Base-by-base conservation (phyloP, 2,888 invertebrate species). In the Luperina testacea region DNA sequence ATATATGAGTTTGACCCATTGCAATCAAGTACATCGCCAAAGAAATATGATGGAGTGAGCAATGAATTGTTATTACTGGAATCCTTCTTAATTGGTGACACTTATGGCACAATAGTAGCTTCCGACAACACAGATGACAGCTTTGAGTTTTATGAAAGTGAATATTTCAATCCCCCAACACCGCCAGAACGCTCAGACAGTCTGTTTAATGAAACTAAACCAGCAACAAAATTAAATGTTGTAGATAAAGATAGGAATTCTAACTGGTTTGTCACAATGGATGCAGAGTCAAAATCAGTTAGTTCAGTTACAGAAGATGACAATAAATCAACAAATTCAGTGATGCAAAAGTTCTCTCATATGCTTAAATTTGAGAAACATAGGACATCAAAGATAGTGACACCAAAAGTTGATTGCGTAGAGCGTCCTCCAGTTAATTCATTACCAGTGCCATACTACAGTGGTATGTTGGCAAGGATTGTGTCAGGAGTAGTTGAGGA, bases 1-100 rank as follows among this genome's bases (percentile, higher is more conserved):
- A 97, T 98, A 72, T 97, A 97, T 92, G 98, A 98, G 93, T 98
- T 98, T 95, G 98, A 98, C 94, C 98, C 98, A 3, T 93, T 97
- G 45, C 95, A 95, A 74, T 87, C 91, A 5, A 90, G 90, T 72
- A 87, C 84, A 45, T 83, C 91, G 15, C 77, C 92, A 32, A 85
- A 91, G 61, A 94, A 91, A 76, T 96, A 94, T 91, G 94, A 94
- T 15, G 96, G 96, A 42, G 86, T 97, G 82, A 97, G 97, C 82
- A 98, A 98, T 92, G 97, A 98, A 90, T 90, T 98, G 65, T 93
- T 97, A 87, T 91, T 98, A 42, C 91, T 98, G 45, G 98, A 98
- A 91, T 97, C 98, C 72, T 96, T 98, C 74, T 94, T 98, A 17
- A 97, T 97, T 81, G 97, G 97, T 63, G 98, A 98, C 82, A 97